These are phyloP conservation scores for Brienomyrus longianalis DNA, from an alignment of 2,113 vertebrate genomes.

Conservation along the genomic window DNA sequence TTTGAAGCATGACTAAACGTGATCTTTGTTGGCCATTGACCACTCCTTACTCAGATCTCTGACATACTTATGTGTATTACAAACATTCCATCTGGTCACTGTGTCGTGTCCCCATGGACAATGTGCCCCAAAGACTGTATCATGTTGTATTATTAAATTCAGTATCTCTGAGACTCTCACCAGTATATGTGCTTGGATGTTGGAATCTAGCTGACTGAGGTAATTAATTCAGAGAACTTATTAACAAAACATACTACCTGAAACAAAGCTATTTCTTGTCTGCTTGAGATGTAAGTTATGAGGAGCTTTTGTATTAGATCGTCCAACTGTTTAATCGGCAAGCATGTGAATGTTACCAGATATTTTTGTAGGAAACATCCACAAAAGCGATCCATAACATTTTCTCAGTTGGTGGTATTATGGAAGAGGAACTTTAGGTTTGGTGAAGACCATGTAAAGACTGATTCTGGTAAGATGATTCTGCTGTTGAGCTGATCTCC, in stretches of 20 bases:
- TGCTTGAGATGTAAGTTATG: not conserved
- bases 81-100: not conserved
- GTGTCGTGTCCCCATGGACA: not conserved
- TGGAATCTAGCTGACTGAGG: not conserved
- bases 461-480: not conserved
- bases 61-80: not conserved
- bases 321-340: not conserved
- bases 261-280: not conserved
- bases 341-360: not conserved
- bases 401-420: not conserved
- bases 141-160: not conserved
- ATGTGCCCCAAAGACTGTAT: not conserved
- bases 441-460: not conserved
- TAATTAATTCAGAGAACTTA: not conserved
- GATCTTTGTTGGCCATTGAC: not conserved
- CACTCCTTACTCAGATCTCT: not conserved
- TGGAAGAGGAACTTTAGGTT: not conserved
- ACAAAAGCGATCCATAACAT: not conserved
- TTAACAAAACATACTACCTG: not conserved
- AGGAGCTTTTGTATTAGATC: not conserved
- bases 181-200: not conserved
- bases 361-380: not conserved
- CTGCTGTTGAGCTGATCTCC: not conserved
- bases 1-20: not conserved
- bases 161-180: not conserved